phyloP scores from a whole-genome alignment of 1,140 invertebrate genomes.

The roundworm (Caenorhabditis elegans) region DNA sequence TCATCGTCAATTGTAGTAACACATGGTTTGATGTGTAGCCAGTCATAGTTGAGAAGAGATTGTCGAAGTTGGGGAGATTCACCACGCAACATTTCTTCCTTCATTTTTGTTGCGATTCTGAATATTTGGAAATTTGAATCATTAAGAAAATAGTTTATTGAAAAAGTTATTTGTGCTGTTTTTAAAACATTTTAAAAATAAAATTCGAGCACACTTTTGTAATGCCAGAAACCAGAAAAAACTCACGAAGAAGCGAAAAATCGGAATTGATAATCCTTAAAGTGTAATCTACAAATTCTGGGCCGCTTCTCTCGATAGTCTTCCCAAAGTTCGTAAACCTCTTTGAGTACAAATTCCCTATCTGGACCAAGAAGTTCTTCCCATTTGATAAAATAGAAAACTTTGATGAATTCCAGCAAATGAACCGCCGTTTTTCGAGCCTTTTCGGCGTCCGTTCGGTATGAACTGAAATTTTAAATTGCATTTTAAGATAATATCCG shows the following conservation, averaged over 20 bases:
- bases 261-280: not conserved
- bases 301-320: not conserved
- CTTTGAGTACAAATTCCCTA: not conserved
- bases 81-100: not conserved
- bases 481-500: no score
- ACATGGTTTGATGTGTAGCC: not conserved
- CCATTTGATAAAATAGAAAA: constrained; percentile 6
- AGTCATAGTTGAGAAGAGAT: not conserved
- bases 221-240: no score
- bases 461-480: not conserved
- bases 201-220: no score
- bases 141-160: no score
- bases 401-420: not conserved
- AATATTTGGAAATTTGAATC: not conserved
- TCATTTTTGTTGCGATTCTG: not conserved
- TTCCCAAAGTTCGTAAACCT: not conserved
- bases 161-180: no score
- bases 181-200: no score
- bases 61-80: not conserved
- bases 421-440: not conserved
- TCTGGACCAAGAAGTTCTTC: not conserved
- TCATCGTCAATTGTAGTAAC: not conserved
- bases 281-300: not conserved
- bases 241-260: constrained; percentile 18
- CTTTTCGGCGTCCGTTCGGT: not conserved